These are phyloP conservation scores for Ispidina picta DNA, from an alignment of 2,797 vertebrate species.

Conservation along the genomic window DNA sequence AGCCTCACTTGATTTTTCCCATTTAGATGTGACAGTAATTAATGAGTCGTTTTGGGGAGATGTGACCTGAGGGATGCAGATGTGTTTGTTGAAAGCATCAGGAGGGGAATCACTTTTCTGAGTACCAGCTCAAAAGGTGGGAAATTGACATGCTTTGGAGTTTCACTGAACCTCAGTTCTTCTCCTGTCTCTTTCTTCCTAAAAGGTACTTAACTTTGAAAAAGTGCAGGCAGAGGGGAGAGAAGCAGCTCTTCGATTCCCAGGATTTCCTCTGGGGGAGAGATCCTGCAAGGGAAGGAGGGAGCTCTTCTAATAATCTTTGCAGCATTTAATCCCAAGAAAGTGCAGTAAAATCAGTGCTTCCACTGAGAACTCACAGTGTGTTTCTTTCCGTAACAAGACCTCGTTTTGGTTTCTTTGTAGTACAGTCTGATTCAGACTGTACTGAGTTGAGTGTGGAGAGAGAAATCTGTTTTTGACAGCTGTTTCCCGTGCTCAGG, in stretches of 20 bases:
- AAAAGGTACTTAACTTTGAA: neutral
- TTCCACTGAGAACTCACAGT: neutral
- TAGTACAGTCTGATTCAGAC: constrained; percentile 59
- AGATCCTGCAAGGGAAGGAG: neutral
- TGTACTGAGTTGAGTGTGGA: constrained; percentile 60
- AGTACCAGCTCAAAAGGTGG: neutral
- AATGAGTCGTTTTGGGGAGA: neutral
- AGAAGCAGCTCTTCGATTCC: neutral
- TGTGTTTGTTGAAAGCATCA: neutral
- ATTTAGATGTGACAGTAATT: constrained; percentile 24
- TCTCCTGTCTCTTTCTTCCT: neutral
- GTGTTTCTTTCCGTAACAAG: neutral
- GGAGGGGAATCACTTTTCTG: neutral
- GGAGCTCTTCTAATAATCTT: neutral
- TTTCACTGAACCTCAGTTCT: neutral
- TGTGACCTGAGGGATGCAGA: constrained; percentile 15
- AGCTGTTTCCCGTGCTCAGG: constrained; percentile 71
- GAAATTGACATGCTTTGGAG: neutral
- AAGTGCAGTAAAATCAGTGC: constrained; percentile 2
- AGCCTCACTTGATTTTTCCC: neutral
- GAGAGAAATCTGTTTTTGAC: constrained; percentile 70
- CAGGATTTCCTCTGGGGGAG: neutral
- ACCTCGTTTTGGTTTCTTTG: constrained; percentile 34
- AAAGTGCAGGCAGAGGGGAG: rapidly evolving
- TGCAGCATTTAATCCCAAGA: neutral